A percentile compares a stretch with the other conserved stretches of the same genome.
Conservation (phyloP, 92 coral and sea anemone genomes). For the Zoanthus sociatus region DNA sequence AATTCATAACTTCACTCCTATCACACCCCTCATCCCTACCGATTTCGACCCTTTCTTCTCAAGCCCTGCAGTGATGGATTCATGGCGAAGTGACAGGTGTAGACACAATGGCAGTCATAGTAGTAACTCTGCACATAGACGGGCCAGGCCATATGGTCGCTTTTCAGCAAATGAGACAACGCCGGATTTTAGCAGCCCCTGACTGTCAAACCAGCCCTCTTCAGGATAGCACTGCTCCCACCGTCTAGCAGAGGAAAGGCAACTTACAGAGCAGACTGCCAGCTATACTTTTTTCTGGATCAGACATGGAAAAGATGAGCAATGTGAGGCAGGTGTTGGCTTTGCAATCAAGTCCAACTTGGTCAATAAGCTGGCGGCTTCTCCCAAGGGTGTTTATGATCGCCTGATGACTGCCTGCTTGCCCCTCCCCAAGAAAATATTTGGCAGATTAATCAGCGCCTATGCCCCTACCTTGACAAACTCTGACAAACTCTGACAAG, state of each 20-base stretch:
- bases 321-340: conserved; percentile 63
- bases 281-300: conserved; percentile 65
- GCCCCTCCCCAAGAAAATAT: conserved; percentile 1
- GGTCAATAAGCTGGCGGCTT: conserved; percentile 25
- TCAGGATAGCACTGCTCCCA: conserved; percentile 78
- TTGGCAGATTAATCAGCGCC: conserved; percentile 16
- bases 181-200: conserved; percentile 62
- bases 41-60: not conserved
- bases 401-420: conserved; percentile 16
- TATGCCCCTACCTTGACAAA: not conserved
- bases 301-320: conserved; percentile 43
- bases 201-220: conserved; percentile 66
- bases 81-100: conserved; percentile 3
- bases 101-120: conserved; percentile 11
- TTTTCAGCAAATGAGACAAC: conserved; percentile 16
- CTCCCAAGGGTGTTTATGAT: conserved; percentile 22
- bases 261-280: conserved; percentile 28
- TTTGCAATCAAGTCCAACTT: conserved; percentile 52
- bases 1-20: not conserved
- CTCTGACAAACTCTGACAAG: not conserved
- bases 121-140: not conserved
- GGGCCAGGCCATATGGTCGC: not conserved
- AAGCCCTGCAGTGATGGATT: conserved; percentile 13
- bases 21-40: not conserved
- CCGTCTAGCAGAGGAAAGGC: too few species aligned